These are phyloP conservation scores for Pampus argenteus DNA, from an alignment of 2,797 vertebrate genomes.

Conservation along the genomic window DNA sequence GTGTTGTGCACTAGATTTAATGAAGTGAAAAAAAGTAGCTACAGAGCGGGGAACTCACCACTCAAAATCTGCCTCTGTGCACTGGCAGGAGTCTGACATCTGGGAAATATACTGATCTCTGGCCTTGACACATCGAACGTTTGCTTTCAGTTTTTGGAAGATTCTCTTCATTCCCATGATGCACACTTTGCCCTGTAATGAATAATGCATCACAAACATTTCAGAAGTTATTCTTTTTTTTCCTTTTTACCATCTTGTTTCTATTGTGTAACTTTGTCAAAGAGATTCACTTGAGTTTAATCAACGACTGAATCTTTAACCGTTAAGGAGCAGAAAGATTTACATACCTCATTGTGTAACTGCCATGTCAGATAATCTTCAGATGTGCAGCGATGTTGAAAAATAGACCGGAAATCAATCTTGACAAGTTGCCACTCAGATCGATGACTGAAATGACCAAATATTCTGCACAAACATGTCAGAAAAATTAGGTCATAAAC, in stretches of 20 bases:
- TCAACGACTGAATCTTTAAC: constrained; percentile 20
- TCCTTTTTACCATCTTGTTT: constrained; percentile 41
- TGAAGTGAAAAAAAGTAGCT: constrained; percentile 70
- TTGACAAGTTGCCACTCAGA: constrained; percentile 97
- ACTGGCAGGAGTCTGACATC: constrained; percentile 91
- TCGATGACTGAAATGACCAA: constrained; percentile 95
- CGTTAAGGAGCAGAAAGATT: neutral
- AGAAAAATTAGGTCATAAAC: constrained; percentile 31
- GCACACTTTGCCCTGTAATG: constrained; percentile 86
- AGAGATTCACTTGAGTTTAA: constrained; percentile 48
- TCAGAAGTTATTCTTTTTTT: constrained; percentile 44
- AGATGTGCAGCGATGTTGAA: constrained; percentile 87
- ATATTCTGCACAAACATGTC: constrained; percentile 84
- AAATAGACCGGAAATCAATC: constrained; percentile 94
- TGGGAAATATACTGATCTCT: constrained; percentile 90
- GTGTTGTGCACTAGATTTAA: constrained; percentile 67
- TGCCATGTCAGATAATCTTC: constrained; percentile 94
- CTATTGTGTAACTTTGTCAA: constrained; percentile 58
- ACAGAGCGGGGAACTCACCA: constrained; percentile 87
- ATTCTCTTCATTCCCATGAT: constrained; percentile 96
- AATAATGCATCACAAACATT: constrained; percentile 77
- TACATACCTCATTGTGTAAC: constrained; percentile 89
- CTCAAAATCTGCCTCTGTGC: constrained; percentile 95
- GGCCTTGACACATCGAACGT: constrained; percentile 92
- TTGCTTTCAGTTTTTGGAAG: constrained; percentile 92